Conservation (phyloP, 2,888 invertebrate species). For the Galerucella calmariensis region DNA sequence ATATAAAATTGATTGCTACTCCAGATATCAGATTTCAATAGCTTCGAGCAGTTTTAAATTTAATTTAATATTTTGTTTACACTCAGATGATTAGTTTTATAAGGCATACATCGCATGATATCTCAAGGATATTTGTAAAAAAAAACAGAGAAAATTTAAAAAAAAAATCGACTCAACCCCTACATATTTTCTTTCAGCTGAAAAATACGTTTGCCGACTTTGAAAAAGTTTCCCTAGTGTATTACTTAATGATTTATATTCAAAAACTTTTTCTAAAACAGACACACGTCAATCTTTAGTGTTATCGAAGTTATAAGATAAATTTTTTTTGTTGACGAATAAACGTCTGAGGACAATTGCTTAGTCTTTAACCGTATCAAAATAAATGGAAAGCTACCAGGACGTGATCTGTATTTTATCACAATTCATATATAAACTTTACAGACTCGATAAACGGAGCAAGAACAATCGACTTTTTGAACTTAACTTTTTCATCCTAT, state of each 20-base stretch:
- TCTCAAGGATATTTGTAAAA: too few relatives aligned
- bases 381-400: slow-evolving; percentile 5
- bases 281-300: not conserved
- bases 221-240: too few relatives aligned
- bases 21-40: not conserved
- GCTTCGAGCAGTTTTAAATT: not conserved
- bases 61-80: not conserved
- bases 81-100: not conserved
- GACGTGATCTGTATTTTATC: slow-evolving; percentile 19
- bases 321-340: not conserved
- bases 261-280: not conserved
- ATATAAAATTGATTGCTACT: not conserved
- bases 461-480: slow-evolving; percentile 29
- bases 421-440: slow-evolving; percentile 20
- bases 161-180: too few relatives aligned
- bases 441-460: slow-evolving; percentile 29
- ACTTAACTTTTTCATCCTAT: slow-evolving; percentile 25
- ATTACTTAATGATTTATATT: too few relatives aligned
- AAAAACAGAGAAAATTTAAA: too few relatives aligned
- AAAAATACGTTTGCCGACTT: too few relatives aligned
- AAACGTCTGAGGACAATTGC: not conserved
- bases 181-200: too few relatives aligned
- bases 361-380: not conserved
- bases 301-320: not conserved
- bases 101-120: too few relatives aligned